phyloP scores from a whole-genome alignment of 2,797 vertebrate genomes.

The Stomatorhinus walkeri region DNA sequence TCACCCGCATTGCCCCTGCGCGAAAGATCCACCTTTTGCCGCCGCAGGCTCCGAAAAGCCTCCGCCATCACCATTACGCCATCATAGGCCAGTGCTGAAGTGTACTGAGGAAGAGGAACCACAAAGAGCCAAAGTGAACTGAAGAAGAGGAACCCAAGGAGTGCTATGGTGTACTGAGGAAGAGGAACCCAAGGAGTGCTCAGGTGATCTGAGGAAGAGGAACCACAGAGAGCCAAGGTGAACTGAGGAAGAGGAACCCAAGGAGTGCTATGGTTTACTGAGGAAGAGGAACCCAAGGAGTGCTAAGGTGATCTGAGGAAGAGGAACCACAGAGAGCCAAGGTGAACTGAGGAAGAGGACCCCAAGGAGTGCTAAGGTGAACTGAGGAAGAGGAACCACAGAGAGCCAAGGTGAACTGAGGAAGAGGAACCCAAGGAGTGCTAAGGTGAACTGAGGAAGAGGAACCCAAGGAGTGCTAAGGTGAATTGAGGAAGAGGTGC shows the following conservation, averaged over 20 bases:
- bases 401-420: slow-evolving; percentile 84
- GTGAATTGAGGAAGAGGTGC: background rate
- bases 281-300: slow-evolving; percentile 31
- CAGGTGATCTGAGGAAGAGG: background rate
- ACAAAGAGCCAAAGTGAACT: slow-evolving; percentile 78
- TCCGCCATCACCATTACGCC: slow-evolving; percentile 95
- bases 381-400: slow-evolving; percentile 53
- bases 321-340: slow-evolving; percentile 59
- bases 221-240: slow-evolving; percentile 67
- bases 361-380: slow-evolving; percentile 71
- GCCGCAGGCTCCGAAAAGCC: slow-evolving; percentile 84
- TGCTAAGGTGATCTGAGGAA: slow-evolving; percentile 81
- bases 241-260: slow-evolving; percentile 57
- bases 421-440: slow-evolving; percentile 48
- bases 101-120: slow-evolving; percentile 65
- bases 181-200: background rate
- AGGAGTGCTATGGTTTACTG: background rate
- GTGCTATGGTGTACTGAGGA: background rate
- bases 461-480: background rate
- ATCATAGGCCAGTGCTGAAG: slow-evolving; percentile 86
- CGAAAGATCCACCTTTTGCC: slow-evolving; percentile 88
- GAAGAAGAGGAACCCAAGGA: slow-evolving; percentile 24
- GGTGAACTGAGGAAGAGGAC: slow-evolving; percentile 63
- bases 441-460: slow-evolving; percentile 74
- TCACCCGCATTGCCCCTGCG: slow-evolving; percentile 87